phyloP scores from a whole-genome alignment of 1,140 invertebrate genomes.

The Bombus waltoni region DNA sequence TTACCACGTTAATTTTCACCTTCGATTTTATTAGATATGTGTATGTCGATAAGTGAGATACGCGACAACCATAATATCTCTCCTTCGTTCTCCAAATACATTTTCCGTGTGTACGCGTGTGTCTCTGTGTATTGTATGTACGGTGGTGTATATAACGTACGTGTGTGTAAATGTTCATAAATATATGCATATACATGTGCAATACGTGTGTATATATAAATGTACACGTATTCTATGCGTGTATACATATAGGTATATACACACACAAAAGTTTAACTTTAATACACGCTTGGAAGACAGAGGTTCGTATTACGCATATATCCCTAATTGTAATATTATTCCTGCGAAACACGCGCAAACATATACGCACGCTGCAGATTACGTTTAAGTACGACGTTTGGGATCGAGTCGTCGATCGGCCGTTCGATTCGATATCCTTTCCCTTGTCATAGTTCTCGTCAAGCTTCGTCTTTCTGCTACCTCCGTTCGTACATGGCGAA shows the following conservation, averaged over 20 bases:
- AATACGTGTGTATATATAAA: background rate
- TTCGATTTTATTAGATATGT: constrained; percentile 26
- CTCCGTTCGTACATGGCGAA: too few species aligned
- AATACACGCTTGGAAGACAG: constrained; percentile 81
- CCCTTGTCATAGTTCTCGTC: background rate
- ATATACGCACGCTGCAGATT: constrained; percentile 22
- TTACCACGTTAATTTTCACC: background rate
- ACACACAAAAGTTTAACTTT: constrained; percentile 72
- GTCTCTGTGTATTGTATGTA: background rate
- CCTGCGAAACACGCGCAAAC: constrained; percentile 46
- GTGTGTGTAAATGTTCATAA: background rate
- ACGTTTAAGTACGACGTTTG: constrained; percentile 50
- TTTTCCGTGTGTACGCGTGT: background rate
- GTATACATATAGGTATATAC: constrained; percentile 67
- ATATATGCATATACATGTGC: background rate
- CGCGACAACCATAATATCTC: constrained; percentile 56
- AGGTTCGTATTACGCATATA: constrained; percentile 75
- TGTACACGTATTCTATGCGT: constrained; percentile 41
- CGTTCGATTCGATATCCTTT: background rate
- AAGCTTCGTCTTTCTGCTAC: background rate
- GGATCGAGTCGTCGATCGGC: constrained; percentile 11
- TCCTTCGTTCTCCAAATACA: background rate
- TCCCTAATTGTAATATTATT: constrained; percentile 67
- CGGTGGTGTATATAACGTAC: background rate
- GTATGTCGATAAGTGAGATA: constrained; percentile 38